Evolutionary conservation across 2,888 invertebrate species (phyloP).

Genomic region (Erannis defoliaria): DNA sequence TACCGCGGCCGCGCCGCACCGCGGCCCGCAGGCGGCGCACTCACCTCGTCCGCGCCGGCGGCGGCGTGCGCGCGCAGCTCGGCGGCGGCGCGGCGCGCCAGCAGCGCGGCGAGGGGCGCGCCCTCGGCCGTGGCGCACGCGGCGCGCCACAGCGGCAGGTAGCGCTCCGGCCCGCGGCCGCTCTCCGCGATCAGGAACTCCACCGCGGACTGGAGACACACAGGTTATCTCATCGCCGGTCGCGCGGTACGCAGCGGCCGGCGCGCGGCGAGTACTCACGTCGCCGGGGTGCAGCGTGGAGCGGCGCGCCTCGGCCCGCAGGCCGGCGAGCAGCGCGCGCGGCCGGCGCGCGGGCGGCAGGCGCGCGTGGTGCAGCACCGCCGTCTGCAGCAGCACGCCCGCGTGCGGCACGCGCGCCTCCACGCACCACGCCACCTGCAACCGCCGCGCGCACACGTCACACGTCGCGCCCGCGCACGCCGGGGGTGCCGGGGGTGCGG

Average conservation of each 20-base stretch:
- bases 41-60: background rate
- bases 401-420: conserved; percentile 38
- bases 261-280: conserved; percentile 9
- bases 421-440: conserved; percentile 41
- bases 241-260: too few species aligned
- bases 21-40: background rate
- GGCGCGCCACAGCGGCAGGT: conserved; percentile 34
- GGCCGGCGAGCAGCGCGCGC: background rate
- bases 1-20: background rate
- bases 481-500: too few species aligned
- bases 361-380: conserved; percentile 38
- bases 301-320: conserved; percentile 3
- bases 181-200: conserved; percentile 33
- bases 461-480: background rate
- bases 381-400: conserved; percentile 46
- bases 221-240: background rate
- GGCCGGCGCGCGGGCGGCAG: conserved; percentile 23
- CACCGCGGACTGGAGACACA: conserved; percentile 26
- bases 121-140: background rate
- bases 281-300: background rate
- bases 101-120: background rate
- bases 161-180: conserved; percentile 18
- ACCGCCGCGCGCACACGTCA: background rate
- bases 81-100: background rate
- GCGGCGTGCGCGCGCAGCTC: background rate